A percentile compares a stretch with the other conserved stretches of the same genome.
Conservation (phyloP, 2,888 invertebrate species). For the Empis stercorea region DNA sequence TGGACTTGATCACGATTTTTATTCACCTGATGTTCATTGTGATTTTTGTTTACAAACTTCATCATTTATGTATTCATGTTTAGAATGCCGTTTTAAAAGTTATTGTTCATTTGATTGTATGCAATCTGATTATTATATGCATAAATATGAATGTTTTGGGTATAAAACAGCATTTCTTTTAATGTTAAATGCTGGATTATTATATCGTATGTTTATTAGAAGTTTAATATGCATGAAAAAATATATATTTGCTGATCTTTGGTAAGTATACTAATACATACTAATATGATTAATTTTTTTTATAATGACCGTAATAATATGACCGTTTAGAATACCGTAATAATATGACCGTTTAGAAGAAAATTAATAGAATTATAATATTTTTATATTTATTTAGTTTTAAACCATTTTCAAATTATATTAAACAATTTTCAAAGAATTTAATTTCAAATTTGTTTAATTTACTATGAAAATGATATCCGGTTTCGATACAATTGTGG, state of each 20-base stretch:
- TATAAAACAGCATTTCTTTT: not conserved
- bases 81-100: conserved; percentile 3
- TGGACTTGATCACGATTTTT: not conserved
- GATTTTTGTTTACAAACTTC: not conserved
- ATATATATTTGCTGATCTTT: conserved; percentile 1
- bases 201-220: conserved; percentile 1
- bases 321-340: too few relatives aligned
- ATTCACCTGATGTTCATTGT: conserved; percentile 1
- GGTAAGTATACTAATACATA: too few relatives aligned
- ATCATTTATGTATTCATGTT: conserved; percentile 3
- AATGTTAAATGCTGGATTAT: not conserved
- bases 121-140: not conserved
- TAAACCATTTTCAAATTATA: too few relatives aligned
- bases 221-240: conserved; percentile 1
- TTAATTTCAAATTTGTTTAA: too few relatives aligned
- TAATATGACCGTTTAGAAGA: too few relatives aligned
- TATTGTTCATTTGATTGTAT: conserved; percentile 7
- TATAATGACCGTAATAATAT: too few relatives aligned
- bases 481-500: too few relatives aligned
- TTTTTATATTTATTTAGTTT: too few relatives aligned
- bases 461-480: too few relatives aligned
- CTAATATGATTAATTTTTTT: too few relatives aligned
- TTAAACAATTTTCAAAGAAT: too few relatives aligned
- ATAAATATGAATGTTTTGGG: conserved; percentile 6
- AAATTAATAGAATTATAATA: too few relatives aligned